These are phyloP conservation scores for Xiphorhynchus erythropygius DNA, from an alignment of 2,797 vertebrate species.

Conservation along the genomic window DNA sequence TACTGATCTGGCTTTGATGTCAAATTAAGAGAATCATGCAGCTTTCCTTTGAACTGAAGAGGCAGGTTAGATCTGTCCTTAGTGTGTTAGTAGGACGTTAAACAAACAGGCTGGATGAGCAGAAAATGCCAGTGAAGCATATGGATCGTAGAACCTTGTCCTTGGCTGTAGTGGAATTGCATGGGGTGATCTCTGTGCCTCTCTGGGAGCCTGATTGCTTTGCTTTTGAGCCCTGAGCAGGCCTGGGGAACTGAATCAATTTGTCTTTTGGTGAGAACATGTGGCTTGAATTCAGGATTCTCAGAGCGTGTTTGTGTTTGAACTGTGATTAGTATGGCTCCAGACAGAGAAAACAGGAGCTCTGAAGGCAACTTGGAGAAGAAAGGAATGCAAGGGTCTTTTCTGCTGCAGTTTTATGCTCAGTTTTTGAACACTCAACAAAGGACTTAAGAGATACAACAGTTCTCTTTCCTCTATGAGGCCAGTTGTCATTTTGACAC, in stretches of 20 bases:
- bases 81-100: neutral
- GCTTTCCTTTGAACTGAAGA: neutral
- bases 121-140: neutral
- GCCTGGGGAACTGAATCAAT: neutral
- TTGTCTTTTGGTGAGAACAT: neutral
- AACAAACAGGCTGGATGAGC: neutral
- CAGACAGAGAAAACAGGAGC: neutral
- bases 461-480: neutral
- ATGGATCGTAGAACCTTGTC: neutral
- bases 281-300: neutral
- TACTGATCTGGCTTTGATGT: neutral
- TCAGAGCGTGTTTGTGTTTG: neutral
- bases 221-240: neutral
- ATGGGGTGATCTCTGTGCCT: neutral
- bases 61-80: neutral
- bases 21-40: neutral
- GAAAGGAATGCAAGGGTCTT: neutral
- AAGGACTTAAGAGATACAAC: neutral
- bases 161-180: neutral
- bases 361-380: neutral
- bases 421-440: neutral
- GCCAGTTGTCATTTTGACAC: neutral
- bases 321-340: neutral
- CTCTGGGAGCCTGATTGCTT: neutral
- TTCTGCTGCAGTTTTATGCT: neutral